Evolutionary conservation across 1,140 invertebrate species (phyloP).

Genomic region (Sminthurides bifidus): DNA sequence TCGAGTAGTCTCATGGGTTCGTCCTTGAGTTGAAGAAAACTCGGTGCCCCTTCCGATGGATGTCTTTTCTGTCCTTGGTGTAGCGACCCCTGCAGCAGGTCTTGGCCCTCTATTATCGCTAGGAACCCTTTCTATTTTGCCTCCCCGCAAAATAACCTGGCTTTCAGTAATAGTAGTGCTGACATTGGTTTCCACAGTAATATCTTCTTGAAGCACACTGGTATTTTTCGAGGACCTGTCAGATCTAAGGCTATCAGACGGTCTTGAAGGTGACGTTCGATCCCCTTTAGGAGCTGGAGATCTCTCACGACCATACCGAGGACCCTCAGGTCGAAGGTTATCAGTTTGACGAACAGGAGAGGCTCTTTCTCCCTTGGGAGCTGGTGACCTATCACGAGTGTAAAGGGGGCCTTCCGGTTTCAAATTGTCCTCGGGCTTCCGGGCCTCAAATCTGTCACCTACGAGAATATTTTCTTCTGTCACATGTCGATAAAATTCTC

Average conservation of each 20-base stretch:
- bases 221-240: not conserved
- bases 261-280: not conserved
- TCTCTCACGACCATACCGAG: not conserved
- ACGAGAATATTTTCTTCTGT: too few species aligned
- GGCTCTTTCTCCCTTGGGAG: not conserved
- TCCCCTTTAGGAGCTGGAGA: not conserved
- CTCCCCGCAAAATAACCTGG: too few species aligned
- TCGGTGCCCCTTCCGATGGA: too few species aligned
- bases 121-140: too few species aligned
- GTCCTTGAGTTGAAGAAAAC: too few species aligned
- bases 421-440: not conserved
- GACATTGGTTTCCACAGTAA: too few species aligned
- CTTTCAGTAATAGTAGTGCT: too few species aligned
- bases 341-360: conserved; percentile 40
- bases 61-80: too few species aligned
- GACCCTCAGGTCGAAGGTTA: conserved; percentile 37
- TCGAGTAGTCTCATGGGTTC: too few species aligned
- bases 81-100: too few species aligned
- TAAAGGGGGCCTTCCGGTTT: conserved; percentile 13
- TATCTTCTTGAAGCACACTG: too few species aligned
- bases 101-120: too few species aligned
- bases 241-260: not conserved
- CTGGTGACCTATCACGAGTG: not conserved
- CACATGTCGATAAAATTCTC: conserved; percentile 23
- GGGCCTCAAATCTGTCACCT: conserved; percentile 36